Percentiles rank a stretch among this genome's conserved stretches.
Evolutionary conservation across 2,888 invertebrate genomes (phyloP).

Genomic region (Euclidia mi): DNA sequence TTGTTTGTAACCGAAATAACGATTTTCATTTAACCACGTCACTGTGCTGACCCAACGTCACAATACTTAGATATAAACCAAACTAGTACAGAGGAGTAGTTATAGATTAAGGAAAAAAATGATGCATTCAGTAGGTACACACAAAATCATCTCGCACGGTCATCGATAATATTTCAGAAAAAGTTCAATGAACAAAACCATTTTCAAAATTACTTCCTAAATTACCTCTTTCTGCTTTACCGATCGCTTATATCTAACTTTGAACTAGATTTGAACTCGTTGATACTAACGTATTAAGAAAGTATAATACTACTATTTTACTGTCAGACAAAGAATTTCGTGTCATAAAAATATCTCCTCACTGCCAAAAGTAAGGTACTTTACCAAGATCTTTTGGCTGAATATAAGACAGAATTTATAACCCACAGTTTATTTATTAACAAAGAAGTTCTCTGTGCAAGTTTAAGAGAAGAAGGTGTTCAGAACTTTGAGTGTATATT

Average conservation of each 20-base stretch:
- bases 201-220: constrained; percentile 15
- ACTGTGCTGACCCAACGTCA: no score
- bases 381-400: constrained; percentile 41
- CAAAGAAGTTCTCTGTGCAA: constrained; percentile 28
- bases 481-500: no score
- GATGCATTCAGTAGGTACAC: no score
- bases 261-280: constrained; percentile 9
- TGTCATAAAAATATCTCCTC: constrained; percentile 49
- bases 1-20: no score
- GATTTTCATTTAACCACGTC: no score
- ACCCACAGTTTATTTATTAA: constrained; percentile 45
- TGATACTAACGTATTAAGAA: constrained; percentile 37
- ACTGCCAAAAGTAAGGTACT: constrained; percentile 46
- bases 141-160: background rate
- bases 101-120: no score
- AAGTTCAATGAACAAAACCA: constrained; percentile 9
- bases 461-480: constrained; percentile 6
- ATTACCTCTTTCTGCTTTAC: no score
- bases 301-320: constrained; percentile 35
- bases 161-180: constrained; percentile 8
- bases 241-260: no score
- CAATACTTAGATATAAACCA: no score
- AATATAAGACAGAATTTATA: constrained; percentile 47
- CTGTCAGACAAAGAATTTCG: constrained; percentile 38
- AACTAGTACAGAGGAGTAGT: no score